Evolutionary conservation across 2,888 invertebrate species (phyloP).

Genomic region (Schizaphis graminum): DNA sequence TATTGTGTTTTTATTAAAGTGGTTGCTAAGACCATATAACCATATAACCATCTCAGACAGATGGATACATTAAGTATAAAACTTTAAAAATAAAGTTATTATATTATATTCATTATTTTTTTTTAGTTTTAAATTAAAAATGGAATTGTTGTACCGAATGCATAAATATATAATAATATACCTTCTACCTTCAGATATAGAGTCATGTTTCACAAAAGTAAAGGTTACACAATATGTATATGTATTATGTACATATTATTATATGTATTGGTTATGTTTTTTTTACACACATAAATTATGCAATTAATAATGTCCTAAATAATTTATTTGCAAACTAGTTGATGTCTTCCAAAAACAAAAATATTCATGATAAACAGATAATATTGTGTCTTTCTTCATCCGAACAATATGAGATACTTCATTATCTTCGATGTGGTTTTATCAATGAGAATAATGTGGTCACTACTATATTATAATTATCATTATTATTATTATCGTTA

Average conservation of each 20-base stretch:
- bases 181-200: background rate
- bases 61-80: background rate
- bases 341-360: background rate
- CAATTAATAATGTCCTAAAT: fast-evolving
- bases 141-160: background rate
- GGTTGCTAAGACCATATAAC: background rate
- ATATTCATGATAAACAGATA: background rate
- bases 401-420: background rate
- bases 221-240: background rate
- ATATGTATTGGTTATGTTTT: background rate
- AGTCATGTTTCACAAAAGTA: background rate
- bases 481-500: background rate
- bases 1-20: background rate
- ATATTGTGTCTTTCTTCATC: too few relatives aligned
- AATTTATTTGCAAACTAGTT: background rate
- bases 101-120: background rate
- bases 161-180: background rate
- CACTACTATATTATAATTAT: background rate
- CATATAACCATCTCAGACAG: background rate
- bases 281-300: background rate
- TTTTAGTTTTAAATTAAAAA: background rate
- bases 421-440: background rate
- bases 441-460: background rate
- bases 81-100: background rate
- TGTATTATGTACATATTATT: background rate